phyloP scores from a whole-genome alignment of 2,113 vertebrate genomes.

The Oncorhynchus kisutch region DNA sequence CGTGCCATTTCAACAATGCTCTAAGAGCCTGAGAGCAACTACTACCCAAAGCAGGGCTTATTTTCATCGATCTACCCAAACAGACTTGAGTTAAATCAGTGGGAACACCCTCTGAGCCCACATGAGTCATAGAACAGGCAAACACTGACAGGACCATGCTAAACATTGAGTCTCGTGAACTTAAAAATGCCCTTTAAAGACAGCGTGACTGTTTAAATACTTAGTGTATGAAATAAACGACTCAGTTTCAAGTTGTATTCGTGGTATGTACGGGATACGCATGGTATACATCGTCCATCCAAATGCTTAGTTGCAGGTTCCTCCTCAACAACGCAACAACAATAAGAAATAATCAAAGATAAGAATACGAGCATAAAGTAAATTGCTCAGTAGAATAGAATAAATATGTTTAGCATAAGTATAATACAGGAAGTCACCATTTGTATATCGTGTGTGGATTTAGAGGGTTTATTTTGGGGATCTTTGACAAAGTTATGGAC shows the following conservation, averaged over 20 bases:
- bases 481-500: too few relatives aligned
- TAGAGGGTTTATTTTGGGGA: too few relatives aligned
- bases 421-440: too few relatives aligned
- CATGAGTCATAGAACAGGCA: constrained; percentile 19
- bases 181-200: neutral
- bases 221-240: too few relatives aligned
- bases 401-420: too few relatives aligned
- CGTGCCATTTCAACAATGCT: neutral
- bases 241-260: neutral
- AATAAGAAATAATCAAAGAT: too few relatives aligned
- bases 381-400: too few relatives aligned
- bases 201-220: neutral
- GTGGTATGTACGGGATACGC: too few relatives aligned
- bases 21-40: neutral
- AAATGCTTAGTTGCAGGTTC: too few relatives aligned
- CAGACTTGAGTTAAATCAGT: neutral
- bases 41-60: neutral
- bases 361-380: too few relatives aligned
- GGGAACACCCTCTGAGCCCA: constrained; percentile 5
- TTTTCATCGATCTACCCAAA: neutral
- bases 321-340: too few relatives aligned
- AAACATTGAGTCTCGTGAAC: neutral
- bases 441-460: neutral
- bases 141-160: neutral
- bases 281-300: too few relatives aligned